phyloP scores from a whole-genome alignment of 2,797 vertebrate species.

The Fringilla coelebs region DNA sequence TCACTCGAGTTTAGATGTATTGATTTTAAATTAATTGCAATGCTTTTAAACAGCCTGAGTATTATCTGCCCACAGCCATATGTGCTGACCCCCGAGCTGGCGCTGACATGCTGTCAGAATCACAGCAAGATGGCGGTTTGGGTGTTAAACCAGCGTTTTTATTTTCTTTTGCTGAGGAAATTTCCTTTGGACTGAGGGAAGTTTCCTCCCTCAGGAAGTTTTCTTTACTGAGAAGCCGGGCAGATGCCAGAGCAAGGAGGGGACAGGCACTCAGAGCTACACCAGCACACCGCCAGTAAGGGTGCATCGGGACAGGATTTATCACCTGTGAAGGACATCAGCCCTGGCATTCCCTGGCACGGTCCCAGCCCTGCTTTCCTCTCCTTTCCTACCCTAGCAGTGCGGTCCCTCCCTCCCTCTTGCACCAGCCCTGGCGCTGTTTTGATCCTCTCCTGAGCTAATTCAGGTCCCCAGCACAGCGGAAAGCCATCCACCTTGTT shows the following conservation, averaged over 20 bases:
- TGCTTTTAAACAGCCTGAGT: neutral
- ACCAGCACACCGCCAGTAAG: accelerated
- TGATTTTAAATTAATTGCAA: constrained; percentile 5
- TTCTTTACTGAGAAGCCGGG: neutral
- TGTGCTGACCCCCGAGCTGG: neutral
- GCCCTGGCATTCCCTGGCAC: neutral
- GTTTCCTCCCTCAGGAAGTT: neutral
- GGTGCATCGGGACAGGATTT: accelerated
- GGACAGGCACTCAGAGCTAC: neutral
- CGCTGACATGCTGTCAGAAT: neutral
- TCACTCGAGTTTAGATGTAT: neutral
- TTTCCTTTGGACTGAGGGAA: neutral
- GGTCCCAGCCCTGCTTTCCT: neutral
- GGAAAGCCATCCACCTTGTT: neutral
- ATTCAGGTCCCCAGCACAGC: neutral
- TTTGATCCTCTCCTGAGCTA: neutral
- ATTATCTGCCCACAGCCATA: neutral
- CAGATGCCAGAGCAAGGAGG: neutral
- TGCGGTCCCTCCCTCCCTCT: neutral
- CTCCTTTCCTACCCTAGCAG: neutral
- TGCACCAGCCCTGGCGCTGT: neutral
- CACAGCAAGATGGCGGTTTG: neutral
- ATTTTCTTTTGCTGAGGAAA: neutral
- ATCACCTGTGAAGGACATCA: neutral
- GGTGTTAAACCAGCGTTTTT: neutral